phyloP scores from a whole-genome alignment of 2,888 invertebrate genomes.

The Ecliptopera silaceata region DNA sequence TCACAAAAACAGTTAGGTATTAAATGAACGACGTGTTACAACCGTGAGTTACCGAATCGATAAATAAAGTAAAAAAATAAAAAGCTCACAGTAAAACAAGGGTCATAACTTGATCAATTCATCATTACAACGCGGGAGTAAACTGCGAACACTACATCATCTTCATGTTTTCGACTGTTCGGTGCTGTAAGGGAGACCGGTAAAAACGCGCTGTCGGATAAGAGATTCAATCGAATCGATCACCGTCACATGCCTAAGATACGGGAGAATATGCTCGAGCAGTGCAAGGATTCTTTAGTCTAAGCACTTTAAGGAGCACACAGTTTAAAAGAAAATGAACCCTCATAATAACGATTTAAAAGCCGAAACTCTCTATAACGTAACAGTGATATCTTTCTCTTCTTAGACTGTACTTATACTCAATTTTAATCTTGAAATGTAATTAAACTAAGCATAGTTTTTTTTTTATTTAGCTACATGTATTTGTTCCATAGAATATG shows the following conservation, averaged over 20 bases:
- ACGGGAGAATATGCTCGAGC: conserved; percentile 38
- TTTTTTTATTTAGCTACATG: too few relatives aligned
- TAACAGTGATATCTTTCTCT: too few relatives aligned
- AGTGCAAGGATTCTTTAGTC: background rate
- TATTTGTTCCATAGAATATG: too few relatives aligned
- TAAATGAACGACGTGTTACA: conserved; percentile 38
- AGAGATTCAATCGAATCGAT: conserved; percentile 76
- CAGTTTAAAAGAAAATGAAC: background rate
- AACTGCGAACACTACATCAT: conserved; percentile 68
- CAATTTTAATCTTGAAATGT: too few relatives aligned
- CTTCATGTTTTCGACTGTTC: conserved; percentile 43
- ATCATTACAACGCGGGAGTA: conserved; percentile 63
- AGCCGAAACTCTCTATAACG: too few relatives aligned
- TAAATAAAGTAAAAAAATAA: conserved; percentile 46
- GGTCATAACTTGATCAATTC: conserved; percentile 61
- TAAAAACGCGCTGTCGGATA: conserved; percentile 69
- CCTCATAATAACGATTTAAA: too few relatives aligned
- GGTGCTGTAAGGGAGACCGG: conserved; percentile 44
- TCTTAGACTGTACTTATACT: too few relatives aligned
- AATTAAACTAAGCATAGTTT: too few relatives aligned
- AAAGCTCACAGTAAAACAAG: conserved; percentile 51
- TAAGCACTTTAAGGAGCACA: background rate
- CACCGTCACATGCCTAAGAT: conserved; percentile 78
- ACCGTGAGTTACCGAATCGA: conserved; percentile 42
- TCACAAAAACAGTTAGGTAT: conserved; percentile 34